Evolutionary conservation across 1,140 invertebrate genomes (phyloP).

Genomic region (Drosophila insularis): DNA sequence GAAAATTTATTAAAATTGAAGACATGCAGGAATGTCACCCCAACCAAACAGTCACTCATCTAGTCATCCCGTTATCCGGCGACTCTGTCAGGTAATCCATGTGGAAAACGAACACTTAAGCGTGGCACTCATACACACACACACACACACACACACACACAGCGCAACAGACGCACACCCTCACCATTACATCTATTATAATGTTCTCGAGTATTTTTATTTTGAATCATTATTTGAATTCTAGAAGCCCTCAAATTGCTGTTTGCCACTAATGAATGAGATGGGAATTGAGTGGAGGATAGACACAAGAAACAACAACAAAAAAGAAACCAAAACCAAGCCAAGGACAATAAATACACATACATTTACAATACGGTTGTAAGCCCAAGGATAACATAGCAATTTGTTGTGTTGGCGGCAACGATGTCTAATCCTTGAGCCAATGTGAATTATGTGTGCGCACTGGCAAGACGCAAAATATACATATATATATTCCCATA

Average conservation of each 20-base stretch:
- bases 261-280: slow-evolving; percentile 16
- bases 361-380: slow-evolving; percentile 25
- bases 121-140: neutral
- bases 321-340: slow-evolving; percentile 1
- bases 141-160: neutral
- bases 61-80: slow-evolving; percentile 20
- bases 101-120: slow-evolving; percentile 6
- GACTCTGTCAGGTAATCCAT: slow-evolving; percentile 4
- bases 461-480: slow-evolving; percentile 34
- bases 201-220: slow-evolving; percentile 2
- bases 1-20: slow-evolving; percentile 77
- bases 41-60: slow-evolving; percentile 39
- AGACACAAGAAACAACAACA: neutral
- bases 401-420: slow-evolving; percentile 50
- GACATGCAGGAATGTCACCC: slow-evolving; percentile 52
- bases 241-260: slow-evolving; percentile 9
- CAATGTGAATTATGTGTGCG: slow-evolving; percentile 64
- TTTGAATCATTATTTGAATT: slow-evolving; percentile 8
- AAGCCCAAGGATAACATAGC: slow-evolving; percentile 56
- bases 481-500: neutral
- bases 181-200: neutral
- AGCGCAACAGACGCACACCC: neutral
- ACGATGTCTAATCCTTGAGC: slow-evolving; percentile 68
- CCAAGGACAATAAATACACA: slow-evolving; percentile 11
- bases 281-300: slow-evolving; percentile 6